Evolutionary conservation across 23 tunicate genomes (phyloP).

Genomic region (Trididemnum clinides): DNA sequence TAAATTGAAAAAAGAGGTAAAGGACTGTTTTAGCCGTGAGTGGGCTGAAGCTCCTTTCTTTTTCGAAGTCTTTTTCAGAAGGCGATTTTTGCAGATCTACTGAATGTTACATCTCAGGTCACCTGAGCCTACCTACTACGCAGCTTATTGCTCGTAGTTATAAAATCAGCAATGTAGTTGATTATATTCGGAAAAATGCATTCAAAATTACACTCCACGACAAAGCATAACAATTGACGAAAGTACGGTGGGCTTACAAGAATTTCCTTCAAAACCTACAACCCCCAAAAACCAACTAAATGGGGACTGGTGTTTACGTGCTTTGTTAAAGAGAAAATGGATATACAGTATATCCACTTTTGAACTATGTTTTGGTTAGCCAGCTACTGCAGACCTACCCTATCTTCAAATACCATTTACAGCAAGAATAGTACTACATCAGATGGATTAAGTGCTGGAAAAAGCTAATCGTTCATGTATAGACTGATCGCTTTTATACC

Average conservation of each 20-base stretch:
- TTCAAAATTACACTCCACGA: no score
- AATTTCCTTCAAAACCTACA: not conserved
- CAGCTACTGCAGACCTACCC: not conserved
- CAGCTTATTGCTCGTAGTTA: not conserved
- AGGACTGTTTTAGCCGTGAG: no score
- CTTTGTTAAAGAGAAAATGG: not conserved
- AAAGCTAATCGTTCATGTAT: not conserved
- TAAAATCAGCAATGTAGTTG: not conserved
- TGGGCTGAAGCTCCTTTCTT: not conserved
- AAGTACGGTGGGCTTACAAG: not conserved
- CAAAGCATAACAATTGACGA: not conserved
- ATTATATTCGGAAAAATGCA: not conserved
- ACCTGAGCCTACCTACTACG: not conserved
- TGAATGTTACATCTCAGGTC: not conserved
- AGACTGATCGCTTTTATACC: not conserved
- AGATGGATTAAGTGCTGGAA: not conserved
- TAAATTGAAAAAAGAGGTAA: no score
- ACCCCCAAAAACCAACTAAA: not conserved
- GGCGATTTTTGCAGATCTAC: no score
- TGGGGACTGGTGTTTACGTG: not conserved
- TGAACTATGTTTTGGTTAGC: not conserved
- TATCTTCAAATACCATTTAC: no score
- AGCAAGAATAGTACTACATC: conserved; percentile 1
- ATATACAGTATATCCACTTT: not conserved
- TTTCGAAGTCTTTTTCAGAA: not conserved